Conservation (phyloP, 2,113 vertebrate genomes). For the Neodontobutis hainanensis region DNA sequence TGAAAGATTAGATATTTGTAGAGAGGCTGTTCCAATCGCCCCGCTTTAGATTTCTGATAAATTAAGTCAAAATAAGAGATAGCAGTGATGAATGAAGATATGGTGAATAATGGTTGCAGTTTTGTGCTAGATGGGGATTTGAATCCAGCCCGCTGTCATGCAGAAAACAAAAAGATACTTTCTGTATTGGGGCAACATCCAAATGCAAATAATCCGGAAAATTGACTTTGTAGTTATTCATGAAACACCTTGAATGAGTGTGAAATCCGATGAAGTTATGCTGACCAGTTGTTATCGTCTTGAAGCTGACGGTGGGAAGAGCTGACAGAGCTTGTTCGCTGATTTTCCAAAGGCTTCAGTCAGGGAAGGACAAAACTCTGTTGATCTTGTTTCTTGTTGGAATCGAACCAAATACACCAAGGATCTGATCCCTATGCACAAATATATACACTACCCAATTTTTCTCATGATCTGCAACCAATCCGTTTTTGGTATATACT, state of each 20-base stretch:
- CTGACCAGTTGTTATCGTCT: slow-evolving; percentile 46
- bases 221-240: slow-evolving; percentile 50
- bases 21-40: slow-evolving; percentile 22
- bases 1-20: slow-evolving; percentile 64
- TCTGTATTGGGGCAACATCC: slow-evolving; percentile 13
- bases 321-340: slow-evolving; percentile 62
- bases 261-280: slow-evolving; percentile 55
- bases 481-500: slow-evolving; percentile 57
- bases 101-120: slow-evolving; percentile 1
- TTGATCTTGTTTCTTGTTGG: slow-evolving; percentile 48
- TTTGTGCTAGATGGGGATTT: slow-evolving; percentile 1
- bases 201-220: slow-evolving; percentile 33
- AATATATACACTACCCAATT: slow-evolving; percentile 70
- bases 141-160: background rate
- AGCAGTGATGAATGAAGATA: background rate
- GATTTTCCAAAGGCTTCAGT: slow-evolving; percentile 54
- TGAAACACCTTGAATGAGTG: slow-evolving; percentile 46
- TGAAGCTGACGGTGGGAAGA: slow-evolving; percentile 46
- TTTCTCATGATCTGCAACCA: slow-evolving; percentile 75
- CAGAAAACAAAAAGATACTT: slow-evolving; percentile 28
- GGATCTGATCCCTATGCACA: slow-evolving; percentile 52
- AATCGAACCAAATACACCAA: slow-evolving; percentile 50
- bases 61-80: slow-evolving; percentile 18
- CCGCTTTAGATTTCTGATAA: slow-evolving; percentile 37
- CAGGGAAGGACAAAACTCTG: slow-evolving; percentile 61